phyloP scores from a whole-genome alignment of 2,888 invertebrate species.

The Idaea aversata region DNA sequence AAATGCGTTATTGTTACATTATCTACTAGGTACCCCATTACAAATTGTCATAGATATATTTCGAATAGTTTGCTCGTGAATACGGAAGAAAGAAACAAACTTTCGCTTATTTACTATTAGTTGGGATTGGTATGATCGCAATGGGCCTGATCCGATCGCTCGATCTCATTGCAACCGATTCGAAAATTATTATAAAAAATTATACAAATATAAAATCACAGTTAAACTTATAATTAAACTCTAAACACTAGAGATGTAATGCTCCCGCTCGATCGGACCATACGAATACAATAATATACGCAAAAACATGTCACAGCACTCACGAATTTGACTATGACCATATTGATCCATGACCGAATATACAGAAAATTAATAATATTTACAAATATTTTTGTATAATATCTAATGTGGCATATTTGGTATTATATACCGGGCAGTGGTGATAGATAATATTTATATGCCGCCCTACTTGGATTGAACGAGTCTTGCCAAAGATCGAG shows the following conservation, averaged over 20 bases:
- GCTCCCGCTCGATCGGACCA: slow-evolving; percentile 22
- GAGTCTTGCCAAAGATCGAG: slow-evolving; percentile 16
- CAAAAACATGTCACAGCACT: slow-evolving; percentile 22
- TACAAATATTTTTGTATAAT: slow-evolving; percentile 26
- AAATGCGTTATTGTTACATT: background rate
- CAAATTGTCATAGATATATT: background rate
- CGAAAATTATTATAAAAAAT: slow-evolving; percentile 17
- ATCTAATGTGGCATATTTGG: slow-evolving; percentile 29
- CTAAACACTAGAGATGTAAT: slow-evolving; percentile 8
- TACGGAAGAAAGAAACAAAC: background rate
- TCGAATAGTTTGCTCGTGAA: background rate
- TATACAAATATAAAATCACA: slow-evolving; percentile 24
- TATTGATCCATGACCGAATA: slow-evolving; percentile 29
- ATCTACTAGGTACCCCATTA: background rate
- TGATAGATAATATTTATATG: slow-evolving; percentile 19
- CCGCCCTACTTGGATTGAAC: slow-evolving; percentile 17
- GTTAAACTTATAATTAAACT: slow-evolving; percentile 2
- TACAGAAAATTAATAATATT: slow-evolving; percentile 25
- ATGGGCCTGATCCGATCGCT: slow-evolving; percentile 27
- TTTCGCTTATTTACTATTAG: background rate
- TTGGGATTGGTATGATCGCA: slow-evolving; percentile 18
- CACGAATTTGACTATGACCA: slow-evolving; percentile 24
- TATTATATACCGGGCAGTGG: slow-evolving; percentile 30
- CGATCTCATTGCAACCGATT: slow-evolving; percentile 23
- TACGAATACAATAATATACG: slow-evolving; percentile 10